Evolutionary conservation across 2,113 vertebrate genomes (phyloP).

Genomic region (Callipepla squamata): DNA sequence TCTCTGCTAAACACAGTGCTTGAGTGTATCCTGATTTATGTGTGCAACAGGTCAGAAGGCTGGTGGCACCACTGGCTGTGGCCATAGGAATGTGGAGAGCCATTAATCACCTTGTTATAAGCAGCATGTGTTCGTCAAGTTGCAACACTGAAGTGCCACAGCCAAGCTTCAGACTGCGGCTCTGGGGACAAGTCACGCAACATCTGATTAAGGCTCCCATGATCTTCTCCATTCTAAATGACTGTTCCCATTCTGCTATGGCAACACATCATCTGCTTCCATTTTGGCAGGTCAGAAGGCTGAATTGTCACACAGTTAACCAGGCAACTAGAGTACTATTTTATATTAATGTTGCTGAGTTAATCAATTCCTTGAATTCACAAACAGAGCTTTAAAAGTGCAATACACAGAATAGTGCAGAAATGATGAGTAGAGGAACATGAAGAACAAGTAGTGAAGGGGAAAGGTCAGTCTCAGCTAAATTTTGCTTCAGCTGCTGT

Average conservation of each 20-base stretch:
- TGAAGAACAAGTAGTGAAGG: neutral
- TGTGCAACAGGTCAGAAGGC: neutral
- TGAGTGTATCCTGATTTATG: neutral
- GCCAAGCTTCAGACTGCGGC: neutral
- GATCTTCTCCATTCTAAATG: neutral
- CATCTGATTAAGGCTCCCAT: neutral
- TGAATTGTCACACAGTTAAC: neutral
- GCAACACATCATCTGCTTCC: neutral
- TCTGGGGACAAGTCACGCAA: neutral
- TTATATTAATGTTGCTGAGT: neutral
- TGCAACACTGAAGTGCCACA: rapidly evolving
- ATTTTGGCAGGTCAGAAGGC: neutral
- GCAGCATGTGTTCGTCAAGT: neutral
- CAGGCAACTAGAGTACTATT: neutral
- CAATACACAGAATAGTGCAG: neutral
- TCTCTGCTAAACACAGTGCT: neutral
- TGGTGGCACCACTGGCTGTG: neutral
- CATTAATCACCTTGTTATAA: neutral
- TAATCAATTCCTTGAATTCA: neutral
- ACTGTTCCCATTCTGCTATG: neutral
- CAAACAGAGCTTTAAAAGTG: neutral
- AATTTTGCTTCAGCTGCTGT: neutral
- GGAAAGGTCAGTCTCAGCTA: neutral
- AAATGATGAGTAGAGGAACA: neutral
- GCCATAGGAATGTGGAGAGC: neutral